Evolutionary conservation across 1,140 invertebrate genomes (phyloP), one percentile per base, ranked within the genome.

Genomic region (Apis cerana): DNA sequence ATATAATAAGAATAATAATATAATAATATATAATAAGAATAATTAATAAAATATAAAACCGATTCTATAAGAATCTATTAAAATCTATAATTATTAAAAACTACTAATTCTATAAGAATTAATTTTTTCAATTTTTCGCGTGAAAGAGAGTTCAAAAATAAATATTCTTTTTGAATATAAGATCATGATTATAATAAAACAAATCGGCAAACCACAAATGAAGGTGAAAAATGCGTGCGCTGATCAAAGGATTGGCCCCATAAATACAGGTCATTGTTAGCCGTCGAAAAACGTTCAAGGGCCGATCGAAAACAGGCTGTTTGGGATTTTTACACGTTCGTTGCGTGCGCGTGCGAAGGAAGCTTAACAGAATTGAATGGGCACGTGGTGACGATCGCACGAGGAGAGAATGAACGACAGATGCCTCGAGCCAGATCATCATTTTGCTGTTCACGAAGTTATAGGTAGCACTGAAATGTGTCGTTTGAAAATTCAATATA

Each of bases 301-400:
- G 23, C 9, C 17, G 68, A 70, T 70, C 68, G 50, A 27, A 27
- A 70, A 54, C 68, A 15, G 50, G 15, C 68, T 52, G n/a, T 70
- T 70, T 23, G 50, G 50, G 68, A 70, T 70, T 70, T 70, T 70
- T 70, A 52, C 68, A 70, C 68, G 68, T 70, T 70, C n/a, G 48
- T 17, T 50, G n/a, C n/a, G 50, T 27, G 68, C 68, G 54, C 68
- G 50, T 54, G 50, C 68, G n/a, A 54, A 70, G 68, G 68, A 70
- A 70, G 68, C 48, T n/a, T 15, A 50, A 68, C 68, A 54, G 48
- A 70, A 54, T 27, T 70, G 13, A 70, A 70, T 70, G 50, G 50
- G n/a, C 68, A 70, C 68, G 68, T 70, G 68, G 50, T 70, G 68
- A 70, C 68, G 68, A 54, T 19, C 50, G 68, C 23, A 27, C 68